Conservation (phyloP, 2,797 vertebrate genomes). For the Pipistrellus kuhlii region DNA sequence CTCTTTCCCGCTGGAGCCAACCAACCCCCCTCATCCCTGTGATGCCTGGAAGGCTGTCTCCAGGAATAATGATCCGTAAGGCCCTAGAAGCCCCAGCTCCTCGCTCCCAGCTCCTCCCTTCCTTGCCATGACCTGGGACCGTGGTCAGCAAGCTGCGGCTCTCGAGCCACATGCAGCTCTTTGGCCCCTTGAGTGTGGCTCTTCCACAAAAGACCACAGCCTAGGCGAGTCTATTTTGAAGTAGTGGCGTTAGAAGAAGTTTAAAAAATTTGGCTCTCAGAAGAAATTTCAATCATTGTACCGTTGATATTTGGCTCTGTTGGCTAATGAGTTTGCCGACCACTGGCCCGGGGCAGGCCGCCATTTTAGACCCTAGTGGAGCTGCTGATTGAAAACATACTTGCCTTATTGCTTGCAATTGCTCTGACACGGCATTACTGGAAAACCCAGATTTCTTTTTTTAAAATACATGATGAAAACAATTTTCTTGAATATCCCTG, state of each 20-base stretch:
- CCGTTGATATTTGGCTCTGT: too few relatives aligned
- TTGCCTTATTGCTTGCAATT: neutral
- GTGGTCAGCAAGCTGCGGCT: too few relatives aligned
- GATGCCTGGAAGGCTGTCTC: neutral
- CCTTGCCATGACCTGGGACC: neutral
- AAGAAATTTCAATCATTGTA: too few relatives aligned
- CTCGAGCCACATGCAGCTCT: too few relatives aligned
- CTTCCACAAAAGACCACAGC: too few relatives aligned
- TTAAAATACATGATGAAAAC: constrained; percentile 41
- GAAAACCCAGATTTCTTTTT: constrained; percentile 53
- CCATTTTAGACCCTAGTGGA: too few relatives aligned
- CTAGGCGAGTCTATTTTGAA: too few relatives aligned
- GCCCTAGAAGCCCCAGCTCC: neutral
- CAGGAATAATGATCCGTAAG: neutral
- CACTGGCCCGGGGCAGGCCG: neutral
- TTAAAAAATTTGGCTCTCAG: too few relatives aligned
- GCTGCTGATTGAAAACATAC: neutral
- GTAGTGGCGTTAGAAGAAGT: too few relatives aligned
- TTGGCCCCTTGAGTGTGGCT: too few relatives aligned
- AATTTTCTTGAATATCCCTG: neutral
- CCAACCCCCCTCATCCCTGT: neutral
- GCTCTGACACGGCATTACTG: constrained; percentile 8
- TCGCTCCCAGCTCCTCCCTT: neutral
- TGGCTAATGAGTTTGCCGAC: too few relatives aligned
- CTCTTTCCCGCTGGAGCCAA: neutral